Evolutionary conservation across 2,797 vertebrate genomes (phyloP), one percentile per base, ranked within the genome.

Genomic region (Leucoraja ocellata): DNA sequence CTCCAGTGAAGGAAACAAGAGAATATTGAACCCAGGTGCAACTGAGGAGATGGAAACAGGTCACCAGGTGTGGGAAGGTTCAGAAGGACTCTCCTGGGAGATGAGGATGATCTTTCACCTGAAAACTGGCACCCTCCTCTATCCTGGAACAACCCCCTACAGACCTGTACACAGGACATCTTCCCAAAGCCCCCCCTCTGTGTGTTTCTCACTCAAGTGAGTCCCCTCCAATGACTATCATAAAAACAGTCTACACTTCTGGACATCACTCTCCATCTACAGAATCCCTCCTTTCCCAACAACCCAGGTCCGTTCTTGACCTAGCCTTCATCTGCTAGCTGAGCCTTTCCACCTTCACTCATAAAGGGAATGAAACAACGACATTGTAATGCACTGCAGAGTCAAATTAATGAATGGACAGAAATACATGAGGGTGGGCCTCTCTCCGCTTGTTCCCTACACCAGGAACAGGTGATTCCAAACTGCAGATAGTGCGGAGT

Each of bases 141-240:
- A 18, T 7, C 28, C 83, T 61, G 28, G 25, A 65, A 4, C 14
- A 9, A 9, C 96, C 65, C 65, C 13, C 65, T 16, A 68, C 3
- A 74, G 23, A 74, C 71, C 18, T 13, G 68, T 74, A 25, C 65
- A 74, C 18, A 21, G 71, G 23, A 74, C 71, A 6, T 21, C 21
- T 74, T 74, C 18, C 71, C 71, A 74, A 21, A 74, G 23, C 21
- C 6, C 18, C n/a, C 71, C 23, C 71, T 54, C 46, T 54, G 46
- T 1, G 23, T 13, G 13, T 71, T 71, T 4, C 68, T 23, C 71
- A 74, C 23, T 74, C 18, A 73, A 21, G 0, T 21, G 21, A 73
- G 5, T 2, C 21, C 7, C 18, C 71, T 74, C 71, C 71, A 74
- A 6, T 23, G 21, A 58, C 46, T 7, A 21, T 11, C 80, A 8